phyloP scores from a whole-genome alignment of 2,888 invertebrate species.

The Xestia ashworthii region DNA sequence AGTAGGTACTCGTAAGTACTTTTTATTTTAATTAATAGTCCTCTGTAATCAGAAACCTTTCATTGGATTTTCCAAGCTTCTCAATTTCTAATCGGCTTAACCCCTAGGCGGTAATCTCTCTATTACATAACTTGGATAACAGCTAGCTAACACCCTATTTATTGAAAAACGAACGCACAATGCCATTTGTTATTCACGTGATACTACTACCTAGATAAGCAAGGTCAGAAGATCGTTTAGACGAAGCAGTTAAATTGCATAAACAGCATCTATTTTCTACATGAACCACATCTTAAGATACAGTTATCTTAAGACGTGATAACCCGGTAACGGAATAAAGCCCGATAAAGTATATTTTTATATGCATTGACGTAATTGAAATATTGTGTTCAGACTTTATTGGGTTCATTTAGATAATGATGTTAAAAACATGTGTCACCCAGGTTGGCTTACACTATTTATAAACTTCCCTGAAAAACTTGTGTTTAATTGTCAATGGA shows the following conservation, averaged over 20 bases:
- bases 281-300: conserved; percentile 43
- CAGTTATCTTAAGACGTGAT: conserved; percentile 69
- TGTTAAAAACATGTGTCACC: conserved; percentile 20
- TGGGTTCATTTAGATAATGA: conserved; percentile 42
- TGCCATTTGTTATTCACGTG: conserved; percentile 63
- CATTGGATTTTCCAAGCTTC: not conserved
- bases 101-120: not conserved
- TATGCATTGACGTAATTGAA: conserved; percentile 76
- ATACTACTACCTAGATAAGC: conserved; percentile 46
- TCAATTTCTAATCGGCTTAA: not conserved
- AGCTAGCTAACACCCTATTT: conserved; percentile 3
- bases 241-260: conserved; percentile 66
- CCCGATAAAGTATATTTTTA: conserved; percentile 72
- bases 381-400: conserved; percentile 60
- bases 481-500: not conserved
- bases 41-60: not conserved
- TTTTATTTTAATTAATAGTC: not conserved
- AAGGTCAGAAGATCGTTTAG: conserved; percentile 51
- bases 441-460: not conserved
- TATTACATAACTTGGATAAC: conserved; percentile 20
- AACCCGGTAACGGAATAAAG: conserved; percentile 71
- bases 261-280: conserved; percentile 66
- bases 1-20: not conserved
- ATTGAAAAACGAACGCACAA: conserved; percentile 35
- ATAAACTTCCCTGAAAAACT: not conserved